phyloP scores from a whole-genome alignment of 37 sponge, comb jelly and placozoan species.

The Halisarca cf. caerulea region DNA sequence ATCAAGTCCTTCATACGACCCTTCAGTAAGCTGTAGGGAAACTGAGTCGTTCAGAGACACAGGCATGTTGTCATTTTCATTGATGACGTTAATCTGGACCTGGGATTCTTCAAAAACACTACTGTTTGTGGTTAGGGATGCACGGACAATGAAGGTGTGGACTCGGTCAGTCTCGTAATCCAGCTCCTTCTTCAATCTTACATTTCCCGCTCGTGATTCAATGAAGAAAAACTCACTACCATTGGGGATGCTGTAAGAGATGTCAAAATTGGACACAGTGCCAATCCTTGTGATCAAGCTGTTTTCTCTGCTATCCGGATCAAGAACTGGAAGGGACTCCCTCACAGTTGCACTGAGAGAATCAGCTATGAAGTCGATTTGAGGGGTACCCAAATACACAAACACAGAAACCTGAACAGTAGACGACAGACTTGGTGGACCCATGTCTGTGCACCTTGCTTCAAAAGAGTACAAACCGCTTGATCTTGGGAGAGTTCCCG shows the following conservation, averaged over 20 bases:
- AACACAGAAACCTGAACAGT: slow-evolving; percentile 40
- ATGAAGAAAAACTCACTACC: slow-evolving; percentile 40
- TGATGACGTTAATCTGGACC: slow-evolving; percentile 2
- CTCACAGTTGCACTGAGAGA: slow-evolving; percentile 11
- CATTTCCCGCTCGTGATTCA: slow-evolving; percentile 36
- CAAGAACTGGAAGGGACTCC: slow-evolving; percentile 5
- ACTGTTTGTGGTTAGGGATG: not conserved
- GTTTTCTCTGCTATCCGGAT: not conserved
- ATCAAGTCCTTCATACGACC: not conserved
- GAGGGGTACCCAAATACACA: slow-evolving; percentile 1
- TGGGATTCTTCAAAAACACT: not conserved
- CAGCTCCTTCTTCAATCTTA: slow-evolving; percentile 36
- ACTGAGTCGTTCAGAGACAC: not conserved
- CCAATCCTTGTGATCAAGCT: slow-evolving; percentile 27
- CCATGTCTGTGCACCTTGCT: slow-evolving; percentile 42
- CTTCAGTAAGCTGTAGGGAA: not conserved
- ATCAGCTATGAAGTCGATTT: slow-evolving; percentile 42
- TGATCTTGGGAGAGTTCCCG: not conserved
- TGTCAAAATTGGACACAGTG: not conserved
- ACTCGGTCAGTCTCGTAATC: slow-evolving; percentile 58
- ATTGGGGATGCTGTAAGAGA: slow-evolving; percentile 37
- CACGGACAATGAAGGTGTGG: slow-evolving; percentile 47
- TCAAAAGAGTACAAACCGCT: slow-evolving; percentile 24
- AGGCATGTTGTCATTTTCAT: slow-evolving; percentile 25
- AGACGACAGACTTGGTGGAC: slow-evolving; percentile 28